Conservation (phyloP, 2,113 vertebrate genomes). For the Catagonus wagneri region DNA sequence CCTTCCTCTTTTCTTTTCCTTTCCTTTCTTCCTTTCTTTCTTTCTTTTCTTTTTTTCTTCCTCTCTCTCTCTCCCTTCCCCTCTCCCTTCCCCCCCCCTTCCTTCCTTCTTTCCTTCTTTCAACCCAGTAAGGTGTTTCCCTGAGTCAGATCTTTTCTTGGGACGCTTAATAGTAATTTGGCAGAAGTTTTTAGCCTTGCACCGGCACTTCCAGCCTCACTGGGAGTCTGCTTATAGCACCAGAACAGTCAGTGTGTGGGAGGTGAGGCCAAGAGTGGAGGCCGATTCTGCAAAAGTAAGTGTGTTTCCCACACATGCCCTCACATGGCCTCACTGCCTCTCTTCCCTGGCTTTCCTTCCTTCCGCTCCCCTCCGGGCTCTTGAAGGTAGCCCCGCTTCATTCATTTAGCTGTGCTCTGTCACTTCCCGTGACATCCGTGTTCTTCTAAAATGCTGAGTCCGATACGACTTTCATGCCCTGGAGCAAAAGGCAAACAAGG, state of each 20-base stretch:
- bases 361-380: background rate
- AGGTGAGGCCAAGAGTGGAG: slow-evolving; percentile 50
- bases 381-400: slow-evolving; percentile 23
- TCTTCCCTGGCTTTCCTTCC: background rate
- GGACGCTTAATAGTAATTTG: slow-evolving; percentile 75
- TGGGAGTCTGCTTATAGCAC: slow-evolving; percentile 65
- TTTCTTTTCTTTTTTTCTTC: no score
- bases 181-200: slow-evolving; percentile 70
- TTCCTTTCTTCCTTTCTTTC: no score
- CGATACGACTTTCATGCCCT: background rate
- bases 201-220: slow-evolving; percentile 66
- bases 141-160: slow-evolving; percentile 66
- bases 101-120: background rate
- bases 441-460: background rate
- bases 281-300: slow-evolving; percentile 43
- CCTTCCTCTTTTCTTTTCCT: no score
- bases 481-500: background rate
- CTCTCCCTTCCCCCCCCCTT: background rate
- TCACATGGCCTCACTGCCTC: background rate
- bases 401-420: background rate
- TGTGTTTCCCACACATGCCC: slow-evolving; percentile 34
- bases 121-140: slow-evolving; percentile 66
- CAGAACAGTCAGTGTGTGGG: slow-evolving; percentile 72
- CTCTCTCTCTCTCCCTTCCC: no score
- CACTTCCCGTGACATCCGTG: background rate